phyloP scores from a whole-genome alignment of 2,888 invertebrate genomes.

The Corbicula japonica region DNA sequence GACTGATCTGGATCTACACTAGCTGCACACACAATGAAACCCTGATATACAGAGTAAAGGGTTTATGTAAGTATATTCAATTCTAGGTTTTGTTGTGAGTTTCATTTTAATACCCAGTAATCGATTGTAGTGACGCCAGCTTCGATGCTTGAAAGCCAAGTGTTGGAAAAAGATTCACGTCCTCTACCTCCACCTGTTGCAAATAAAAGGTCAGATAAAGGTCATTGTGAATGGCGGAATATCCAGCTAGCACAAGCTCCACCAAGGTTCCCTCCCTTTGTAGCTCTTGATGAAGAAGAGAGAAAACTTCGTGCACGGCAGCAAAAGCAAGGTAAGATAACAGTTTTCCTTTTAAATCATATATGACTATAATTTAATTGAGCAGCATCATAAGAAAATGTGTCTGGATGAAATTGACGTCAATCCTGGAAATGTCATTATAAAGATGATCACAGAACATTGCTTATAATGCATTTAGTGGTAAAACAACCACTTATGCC shows the following conservation, averaged over 20 bases:
- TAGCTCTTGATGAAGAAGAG: slow-evolving; percentile 78
- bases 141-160: slow-evolving; percentile 25
- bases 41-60: too few relatives aligned
- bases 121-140: slow-evolving; percentile 38
- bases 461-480: too few relatives aligned
- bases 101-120: not conserved
- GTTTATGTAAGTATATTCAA: not conserved
- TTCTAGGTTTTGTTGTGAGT: not conserved
- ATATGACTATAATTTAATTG: too few relatives aligned
- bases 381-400: too few relatives aligned
- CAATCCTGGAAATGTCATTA: too few relatives aligned
- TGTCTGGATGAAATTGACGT: too few relatives aligned
- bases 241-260: slow-evolving; percentile 81
- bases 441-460: too few relatives aligned
- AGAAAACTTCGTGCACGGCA: slow-evolving; percentile 58
- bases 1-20: too few relatives aligned
- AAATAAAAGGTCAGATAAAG: slow-evolving; percentile 72
- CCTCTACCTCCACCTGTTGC: slow-evolving; percentile 77
- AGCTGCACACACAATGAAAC: too few relatives aligned
- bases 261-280: slow-evolving; percentile 82
- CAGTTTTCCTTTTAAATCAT: not conserved
- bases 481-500: too few relatives aligned
- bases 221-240: slow-evolving; percentile 74
- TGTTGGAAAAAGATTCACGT: slow-evolving; percentile 48
- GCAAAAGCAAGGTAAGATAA: slow-evolving; percentile 54